Base-by-base conservation (phyloP, 2,113 vertebrate genomes). In the Trinectes maculatus region DNA sequence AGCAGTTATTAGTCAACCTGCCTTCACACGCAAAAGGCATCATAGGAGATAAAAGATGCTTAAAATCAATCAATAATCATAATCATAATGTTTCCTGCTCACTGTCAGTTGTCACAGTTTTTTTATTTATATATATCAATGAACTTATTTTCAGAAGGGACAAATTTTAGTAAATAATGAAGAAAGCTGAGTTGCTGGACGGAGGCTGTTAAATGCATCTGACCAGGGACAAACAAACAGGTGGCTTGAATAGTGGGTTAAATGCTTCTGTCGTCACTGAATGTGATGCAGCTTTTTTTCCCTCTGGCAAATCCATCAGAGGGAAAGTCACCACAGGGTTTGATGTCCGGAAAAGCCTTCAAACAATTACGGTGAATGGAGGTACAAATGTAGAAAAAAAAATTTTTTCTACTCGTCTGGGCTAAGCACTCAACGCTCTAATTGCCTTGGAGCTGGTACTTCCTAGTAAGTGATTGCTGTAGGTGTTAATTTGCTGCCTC, bases 401-500 rank as follows among this genome's bases (percentile, higher is more conserved):
- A 64, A 11, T 4, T 40, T 71, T 57, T 59, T 25, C 42, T 24
- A 24, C 8, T 36, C 43, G 60, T 66, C 52, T 61, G 40, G 37
- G 71, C 54, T 10, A 25, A 47, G 40, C 65, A 71, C 77, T 84
- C 74, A 81, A 66, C 40, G 52, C 47, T 77, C 46, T 81, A 82
- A 88, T 83, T 87, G 74, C 78, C 43, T 43, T 16, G 36, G 79
- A 85, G 74, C 61, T 56, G 51, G 59, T 72, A 60, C 70, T 85
- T 78, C 52, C 57, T 71, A 68, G 57, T 74, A 74, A 77, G 61
- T 79, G 82, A 88, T 71, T 84, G 73, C 68, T 72, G 73, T 84
- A 75, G 72, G 86, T 84, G 80, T 87, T 84, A 39, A 80, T 85
- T 87, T 80, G 44, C 39, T 40, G 40, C 29, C 66, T 74, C 71